Evolutionary conservation across 2,888 invertebrate species (phyloP), one percentile per base, ranked within the genome.

Genomic region (Eupithecia abbreviata): DNA sequence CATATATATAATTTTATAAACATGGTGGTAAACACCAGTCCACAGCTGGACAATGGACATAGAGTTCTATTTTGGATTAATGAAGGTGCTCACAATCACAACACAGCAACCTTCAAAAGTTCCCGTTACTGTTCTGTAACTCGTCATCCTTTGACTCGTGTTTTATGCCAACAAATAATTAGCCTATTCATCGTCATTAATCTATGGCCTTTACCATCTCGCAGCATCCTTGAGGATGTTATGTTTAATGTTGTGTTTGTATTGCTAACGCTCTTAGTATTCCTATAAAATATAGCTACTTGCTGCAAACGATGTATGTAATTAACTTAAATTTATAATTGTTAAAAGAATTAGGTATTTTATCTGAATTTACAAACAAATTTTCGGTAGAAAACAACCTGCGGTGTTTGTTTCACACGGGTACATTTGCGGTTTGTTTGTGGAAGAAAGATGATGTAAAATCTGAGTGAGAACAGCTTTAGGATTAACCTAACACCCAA

Each of bases 371-470:
- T 10, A 10, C 9, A 58, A 18, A 18, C 7, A 18, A 10, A 10
- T 58, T 58, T 18, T 18, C 55, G 7, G 58, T 2, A 10, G n/a
- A 58, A 18, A 18, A 7, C 6, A 18, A n/a, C 4, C 30, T 30
- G 30, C 30, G 43, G 42, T 68, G 43, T 10, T 18, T 49, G 45
- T 69, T 62, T 62, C 62, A 7, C 62, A 62, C 62, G 62, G 66
- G 42, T 66, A 42, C 42, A 42, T 66, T 66, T 66, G 43, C 68
- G 68, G 68, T 68, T 45, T 69, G 47, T 18, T n/a, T 47, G 68
- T n/a, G 47, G 47, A 68, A 13, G 67, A 68, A 30, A 62, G 4
- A 62, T 62, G 62, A 30, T 62, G 10, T 4, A 30, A 62, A 62
- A 62, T 30, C 4, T 62, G 2, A 58, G 2, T 18, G n/a, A 51